Base-by-base conservation (phyloP, 2,797 vertebrate species). In the Acrocephalus scirpaceus region DNA sequence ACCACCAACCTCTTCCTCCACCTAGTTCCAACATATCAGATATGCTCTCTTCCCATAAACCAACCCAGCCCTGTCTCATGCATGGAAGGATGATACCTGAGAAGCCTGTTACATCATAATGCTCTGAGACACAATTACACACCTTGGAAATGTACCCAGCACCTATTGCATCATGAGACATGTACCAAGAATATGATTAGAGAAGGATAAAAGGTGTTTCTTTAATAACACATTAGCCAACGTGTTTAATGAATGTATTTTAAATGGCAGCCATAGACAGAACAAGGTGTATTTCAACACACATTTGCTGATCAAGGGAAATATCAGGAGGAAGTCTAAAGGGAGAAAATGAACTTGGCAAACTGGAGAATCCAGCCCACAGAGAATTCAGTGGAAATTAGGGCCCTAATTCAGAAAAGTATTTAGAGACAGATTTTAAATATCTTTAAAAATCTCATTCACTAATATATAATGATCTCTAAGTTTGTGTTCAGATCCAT, bases 191-290 rank as follows among this genome's bases (percentile, higher is more conserved):
- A 93, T 77, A 92, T 27, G 93, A 96, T 95, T 93, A 96, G 84
- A 83, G 86, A 79, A 85, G 90, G 93, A 95, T 96, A 95, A 96
- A 95, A 94, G 86, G 69, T 90, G 48, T 70, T 95, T 81, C 89
- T 88, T 92, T 96, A 95, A 96, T 92, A 96, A 89, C n/a, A 1
- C 84, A 86, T 95, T 97, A 96, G 86, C 86, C 71, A 93, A 87
- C 0, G 1, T 86, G 74, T 85, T 95, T 96, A 96, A 95, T 90
- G 88, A 93, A 88, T 56, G 30, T 29, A 48, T 85, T 96, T 94
- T 92, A 80, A 94, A 87, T 85, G 80, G 88, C 77, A 88, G 1
- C 60, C 90, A 82, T 79, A 95, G 86, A 83, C 61, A 82, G 95
- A 90, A 79, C 88, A 79, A 85, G 64, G 86, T 75, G 13, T 92